These are phyloP conservation scores for Myotis brandtii DNA, from an alignment of 2,113 vertebrate species.

Conservation along the genomic window DNA sequence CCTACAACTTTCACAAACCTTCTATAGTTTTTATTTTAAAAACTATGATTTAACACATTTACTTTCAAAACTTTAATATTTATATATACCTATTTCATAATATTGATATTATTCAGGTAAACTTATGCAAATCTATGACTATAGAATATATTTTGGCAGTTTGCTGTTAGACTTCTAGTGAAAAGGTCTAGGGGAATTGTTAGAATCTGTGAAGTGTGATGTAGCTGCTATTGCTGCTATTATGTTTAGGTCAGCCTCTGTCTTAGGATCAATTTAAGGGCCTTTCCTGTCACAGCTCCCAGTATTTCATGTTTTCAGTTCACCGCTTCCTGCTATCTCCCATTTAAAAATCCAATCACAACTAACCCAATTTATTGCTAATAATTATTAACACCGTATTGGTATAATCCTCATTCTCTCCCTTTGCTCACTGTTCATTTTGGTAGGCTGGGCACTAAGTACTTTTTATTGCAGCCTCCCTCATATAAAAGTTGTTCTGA, in stretches of 20 bases:
- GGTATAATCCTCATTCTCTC: not conserved
- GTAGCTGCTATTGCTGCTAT: not conserved
- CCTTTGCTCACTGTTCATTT: not conserved
- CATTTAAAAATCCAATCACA: not conserved
- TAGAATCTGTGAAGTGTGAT: not conserved
- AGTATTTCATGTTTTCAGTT: not conserved
- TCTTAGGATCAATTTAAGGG: not conserved
- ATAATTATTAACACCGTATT: not conserved
- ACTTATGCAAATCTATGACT: not conserved
- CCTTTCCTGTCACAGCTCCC: not conserved
- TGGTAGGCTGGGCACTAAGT: not conserved
- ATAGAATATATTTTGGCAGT: not conserved
- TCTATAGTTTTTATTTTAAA: constrained; percentile 15
- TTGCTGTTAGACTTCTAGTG: not conserved
- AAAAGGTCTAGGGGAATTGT: not conserved
- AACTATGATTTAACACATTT: constrained; percentile 1
- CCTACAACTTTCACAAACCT: not conserved
- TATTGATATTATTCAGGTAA: not conserved
- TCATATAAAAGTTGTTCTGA: not conserved
- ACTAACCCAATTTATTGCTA: not conserved
- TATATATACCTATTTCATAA: not conserved
- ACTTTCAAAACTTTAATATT: constrained; percentile 28
- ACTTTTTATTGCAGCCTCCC: not conserved
- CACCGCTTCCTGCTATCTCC: not conserved
- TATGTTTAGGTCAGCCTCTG: not conserved